phyloP scores from a whole-genome alignment of 1,140 invertebrate genomes.

The Leptopilina boulardi region DNA sequence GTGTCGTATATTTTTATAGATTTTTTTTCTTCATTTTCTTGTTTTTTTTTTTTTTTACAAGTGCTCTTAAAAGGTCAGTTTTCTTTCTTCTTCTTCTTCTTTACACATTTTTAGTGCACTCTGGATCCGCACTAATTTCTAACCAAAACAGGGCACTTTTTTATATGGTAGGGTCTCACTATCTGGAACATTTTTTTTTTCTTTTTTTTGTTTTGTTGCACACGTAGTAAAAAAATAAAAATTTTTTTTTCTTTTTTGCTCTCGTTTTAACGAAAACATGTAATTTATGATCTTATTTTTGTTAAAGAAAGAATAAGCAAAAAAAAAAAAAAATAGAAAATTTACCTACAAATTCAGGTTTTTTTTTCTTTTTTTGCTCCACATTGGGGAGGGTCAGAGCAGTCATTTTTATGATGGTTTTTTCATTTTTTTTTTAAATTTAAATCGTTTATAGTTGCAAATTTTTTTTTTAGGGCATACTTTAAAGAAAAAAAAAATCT shows the following conservation, averaged over 20 bases:
- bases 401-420: neutral
- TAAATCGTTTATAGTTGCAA: neutral
- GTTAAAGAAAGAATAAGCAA: no score
- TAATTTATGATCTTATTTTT: constrained; percentile 17
- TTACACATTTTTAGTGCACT: constrained; percentile 56
- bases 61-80: neutral
- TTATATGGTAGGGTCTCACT: constrained; percentile 46
- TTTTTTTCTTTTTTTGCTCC: constrained; percentile 38
- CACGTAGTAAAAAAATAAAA: constrained; percentile 65
- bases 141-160: constrained; percentile 71
- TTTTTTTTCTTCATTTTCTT: constrained; percentile 46
- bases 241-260: neutral
- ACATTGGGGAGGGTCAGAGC: constrained; percentile 1
- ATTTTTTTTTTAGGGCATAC: constrained; percentile 13
- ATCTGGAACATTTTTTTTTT: constrained; percentile 61
- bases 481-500: neutral
- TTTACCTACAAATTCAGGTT: constrained; percentile 25
- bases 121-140: constrained; percentile 64
- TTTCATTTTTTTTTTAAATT: constrained; percentile 14
- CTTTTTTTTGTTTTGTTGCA: neutral
- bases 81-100: neutral
- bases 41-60: constrained; percentile 29
- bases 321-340: no score
- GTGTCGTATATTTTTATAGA: constrained; percentile 71
- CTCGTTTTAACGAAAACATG: constrained; percentile 18